phyloP scores from a whole-genome alignment of 1,140 invertebrate genomes.

The Drosophila lacteicornis region DNA sequence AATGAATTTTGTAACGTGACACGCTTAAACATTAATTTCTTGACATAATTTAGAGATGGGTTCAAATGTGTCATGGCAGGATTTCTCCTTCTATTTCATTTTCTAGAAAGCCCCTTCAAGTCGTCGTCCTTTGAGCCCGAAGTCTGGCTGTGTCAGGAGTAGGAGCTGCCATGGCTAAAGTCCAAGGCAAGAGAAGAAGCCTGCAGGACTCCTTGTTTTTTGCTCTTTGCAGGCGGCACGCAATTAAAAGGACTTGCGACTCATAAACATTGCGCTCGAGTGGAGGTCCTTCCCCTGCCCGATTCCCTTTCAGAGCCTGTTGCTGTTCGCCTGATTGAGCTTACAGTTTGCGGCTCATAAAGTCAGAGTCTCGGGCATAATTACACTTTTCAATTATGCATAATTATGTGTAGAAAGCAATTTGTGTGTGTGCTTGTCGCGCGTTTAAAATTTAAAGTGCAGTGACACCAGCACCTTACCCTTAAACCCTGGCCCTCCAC shows the following conservation, averaged over 20 bases:
- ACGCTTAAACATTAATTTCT: conserved; percentile 15
- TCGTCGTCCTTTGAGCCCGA: background rate
- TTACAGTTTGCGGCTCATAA: conserved; percentile 70
- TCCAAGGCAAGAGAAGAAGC: background rate
- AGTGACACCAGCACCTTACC: conserved; percentile 35
- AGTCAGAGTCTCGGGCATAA: conserved; percentile 63
- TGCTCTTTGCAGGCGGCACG: conserved; percentile 37
- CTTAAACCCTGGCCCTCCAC: conserved; percentile 14
- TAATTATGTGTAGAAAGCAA: conserved; percentile 78
- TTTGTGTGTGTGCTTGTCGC: conserved; percentile 49
- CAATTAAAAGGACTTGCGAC: conserved; percentile 69
- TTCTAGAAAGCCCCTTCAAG: conserved; percentile 4
- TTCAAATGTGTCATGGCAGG: conserved; percentile 10
- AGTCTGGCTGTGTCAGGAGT: conserved; percentile 15
- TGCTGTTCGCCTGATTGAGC: conserved; percentile 70
- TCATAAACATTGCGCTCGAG: conserved; percentile 65
- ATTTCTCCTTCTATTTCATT: background rate
- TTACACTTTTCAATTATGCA: conserved; percentile 82
- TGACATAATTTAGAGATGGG: conserved; percentile 15
- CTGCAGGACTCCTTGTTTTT: conserved; percentile 5
- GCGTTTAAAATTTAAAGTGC: conserved; percentile 75
- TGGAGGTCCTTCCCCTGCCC: background rate
- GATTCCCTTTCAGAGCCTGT: conserved; percentile 12
- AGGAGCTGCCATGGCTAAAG: background rate
- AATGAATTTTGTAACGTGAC: conserved; percentile 1